Conservation (phyloP, 2,113 vertebrate species). For the Ochotona curzoniae region DNA sequence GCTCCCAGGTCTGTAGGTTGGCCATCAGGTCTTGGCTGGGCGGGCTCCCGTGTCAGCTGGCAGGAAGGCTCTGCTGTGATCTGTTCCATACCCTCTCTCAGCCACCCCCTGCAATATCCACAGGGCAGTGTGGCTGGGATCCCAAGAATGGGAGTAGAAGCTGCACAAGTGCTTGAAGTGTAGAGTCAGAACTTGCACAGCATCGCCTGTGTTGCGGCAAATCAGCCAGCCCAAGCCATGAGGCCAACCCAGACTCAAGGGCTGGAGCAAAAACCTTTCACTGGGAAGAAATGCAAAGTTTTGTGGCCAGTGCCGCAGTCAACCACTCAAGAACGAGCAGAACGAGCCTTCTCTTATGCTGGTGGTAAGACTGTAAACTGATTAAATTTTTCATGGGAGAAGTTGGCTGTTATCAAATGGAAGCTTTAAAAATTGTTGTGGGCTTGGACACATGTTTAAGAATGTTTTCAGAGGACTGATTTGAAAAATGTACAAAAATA, state of each 20-base stretch:
- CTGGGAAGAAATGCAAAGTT: not conserved
- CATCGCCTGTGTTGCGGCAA: not conserved
- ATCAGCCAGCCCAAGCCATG: not conserved
- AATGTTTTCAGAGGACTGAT: not conserved
- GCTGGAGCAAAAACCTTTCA: not conserved
- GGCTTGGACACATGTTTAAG: not conserved
- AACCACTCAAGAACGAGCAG: not conserved
- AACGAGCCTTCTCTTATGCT: not conserved
- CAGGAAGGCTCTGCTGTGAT: slow-evolving; percentile 32
- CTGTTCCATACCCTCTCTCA: not conserved
- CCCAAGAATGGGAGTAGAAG: not conserved
- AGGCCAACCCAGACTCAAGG: not conserved
- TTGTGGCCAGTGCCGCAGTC: not conserved
- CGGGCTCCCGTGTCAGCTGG: not conserved
- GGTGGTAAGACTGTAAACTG: not conserved
- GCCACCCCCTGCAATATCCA: not conserved
- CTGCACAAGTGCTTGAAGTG: not conserved
- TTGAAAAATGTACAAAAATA: slow-evolving; percentile 1
- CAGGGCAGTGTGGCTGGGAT: not conserved
- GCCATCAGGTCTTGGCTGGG: not conserved
- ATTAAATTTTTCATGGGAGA: not conserved
- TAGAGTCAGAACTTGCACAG: not conserved
- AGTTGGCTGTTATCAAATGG: not conserved
- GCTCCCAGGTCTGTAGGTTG: not conserved
- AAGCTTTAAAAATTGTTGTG: not conserved